phyloP scores from a whole-genome alignment of 2,113 vertebrate genomes.

The Ophthalmolycus amberensis region DNA sequence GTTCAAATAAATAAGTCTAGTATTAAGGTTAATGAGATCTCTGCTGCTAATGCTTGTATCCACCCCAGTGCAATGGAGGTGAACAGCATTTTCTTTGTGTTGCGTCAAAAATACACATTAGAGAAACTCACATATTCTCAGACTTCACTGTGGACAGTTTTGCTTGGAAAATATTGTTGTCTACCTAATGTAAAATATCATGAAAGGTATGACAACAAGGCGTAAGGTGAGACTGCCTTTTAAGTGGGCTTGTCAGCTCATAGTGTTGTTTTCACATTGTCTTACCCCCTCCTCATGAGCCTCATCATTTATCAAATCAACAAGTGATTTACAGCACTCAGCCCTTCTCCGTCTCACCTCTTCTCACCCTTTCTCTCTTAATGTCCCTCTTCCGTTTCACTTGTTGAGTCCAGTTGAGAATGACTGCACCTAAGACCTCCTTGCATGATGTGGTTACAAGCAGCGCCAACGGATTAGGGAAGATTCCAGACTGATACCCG shows the following conservation, averaged over 20 bases:
- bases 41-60: neutral
- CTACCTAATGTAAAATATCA: neutral
- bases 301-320: conserved; percentile 34
- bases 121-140: too few species aligned
- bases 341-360: conserved; percentile 1
- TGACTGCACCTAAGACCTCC: conserved; percentile 38
- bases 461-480: conserved; percentile 60
- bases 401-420: conserved; percentile 10
- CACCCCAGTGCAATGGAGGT: too few species aligned
- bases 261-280: conserved; percentile 17
- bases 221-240: neutral
- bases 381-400: conserved; percentile 2
- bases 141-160: too few species aligned
- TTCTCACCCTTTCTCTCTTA: conserved; percentile 14
- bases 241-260: conserved; percentile 2
- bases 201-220: neutral
- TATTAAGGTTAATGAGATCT: neutral
- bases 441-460: conserved; percentile 28
- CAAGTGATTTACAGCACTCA: conserved; percentile 7
- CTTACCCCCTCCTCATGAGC: neutral
- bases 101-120: too few species aligned
- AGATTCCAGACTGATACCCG: conserved; percentile 71
- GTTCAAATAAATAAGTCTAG: neutral
- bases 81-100: too few species aligned
- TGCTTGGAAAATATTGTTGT: neutral